Evolutionary conservation across 2,113 vertebrate species (phyloP), one percentile per base, ranked within the genome.

Genomic region (Mobula birostris): DNA sequence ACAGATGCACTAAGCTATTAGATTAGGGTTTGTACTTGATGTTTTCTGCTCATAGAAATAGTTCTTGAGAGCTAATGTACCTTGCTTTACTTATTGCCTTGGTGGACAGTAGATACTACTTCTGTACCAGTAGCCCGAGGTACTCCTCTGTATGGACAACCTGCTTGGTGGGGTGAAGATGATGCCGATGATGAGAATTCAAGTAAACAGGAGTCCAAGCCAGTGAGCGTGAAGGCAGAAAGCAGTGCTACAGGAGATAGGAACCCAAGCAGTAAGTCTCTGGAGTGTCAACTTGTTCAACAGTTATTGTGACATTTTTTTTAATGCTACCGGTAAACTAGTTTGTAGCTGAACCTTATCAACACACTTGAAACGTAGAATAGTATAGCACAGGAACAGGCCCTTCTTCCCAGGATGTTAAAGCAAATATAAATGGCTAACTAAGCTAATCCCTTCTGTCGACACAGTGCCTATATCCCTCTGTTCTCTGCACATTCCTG

Each of bases 101-200:
- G 9, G 12, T 94, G 95, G 95, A 4, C 72, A 97, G 97, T 94
- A 95, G 99, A 99, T 95, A 95, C 96, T 95, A 97, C 98, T 95
- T 97, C 98, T 0, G 94, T 98, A 96, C 99, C 98, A 94, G 61
- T 66, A 32, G 85, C 85, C n/a, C 98, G 99, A 92, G 98, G 98
- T 94, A 99, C 99, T 9, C 99, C 99, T 1, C 95, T 99, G 80
- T 99, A 99, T 80, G 98, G 99, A 2, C 99, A 99, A 94, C 99
- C 99, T 2, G 98, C 99, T 1, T 99, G 99, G 99, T 99, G 99
- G 99, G 98, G 99, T 68, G 98, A 99, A 58, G 98, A 97, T 68
- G 98, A 99, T 17, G 97, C 98, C 27, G 98, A 98, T 94, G 98
- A 99, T 88, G 97, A 98, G 95, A 97, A 97, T 96, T 97, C 97